Conservation (phyloP, 2,888 invertebrate species). For the Eueremaeus valkanovi region DNA sequence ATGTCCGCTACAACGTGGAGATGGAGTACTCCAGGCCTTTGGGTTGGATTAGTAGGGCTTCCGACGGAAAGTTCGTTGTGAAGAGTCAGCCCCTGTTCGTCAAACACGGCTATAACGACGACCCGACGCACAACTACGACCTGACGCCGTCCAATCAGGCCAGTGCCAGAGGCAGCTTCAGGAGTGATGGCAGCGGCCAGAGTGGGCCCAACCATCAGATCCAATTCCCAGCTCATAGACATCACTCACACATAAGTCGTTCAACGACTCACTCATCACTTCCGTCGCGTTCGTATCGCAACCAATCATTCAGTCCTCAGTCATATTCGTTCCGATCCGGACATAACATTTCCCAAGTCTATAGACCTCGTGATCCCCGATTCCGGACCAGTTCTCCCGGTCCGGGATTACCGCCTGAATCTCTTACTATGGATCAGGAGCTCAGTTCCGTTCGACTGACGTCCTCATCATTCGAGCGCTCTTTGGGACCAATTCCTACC, state of each 20-base stretch:
- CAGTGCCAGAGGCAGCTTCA: conserved; percentile 43
- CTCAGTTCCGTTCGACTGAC: conserved; percentile 78
- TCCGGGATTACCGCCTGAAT: conserved; percentile 43
- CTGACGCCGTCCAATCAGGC: conserved; percentile 36
- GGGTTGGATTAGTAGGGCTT: conserved; percentile 66
- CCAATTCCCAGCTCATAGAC: conserved; percentile 26
- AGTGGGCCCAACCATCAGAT: conserved; percentile 38
- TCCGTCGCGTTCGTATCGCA: conserved; percentile 40
- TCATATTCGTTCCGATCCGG: conserved; percentile 34
- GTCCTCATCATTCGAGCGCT: conserved; percentile 56
- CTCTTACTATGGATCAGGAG: conserved; percentile 55
- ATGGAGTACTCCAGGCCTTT: conserved; percentile 53
- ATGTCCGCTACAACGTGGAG: conserved; percentile 48
- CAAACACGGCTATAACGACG: conserved; percentile 46
- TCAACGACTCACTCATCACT: conserved; percentile 37
- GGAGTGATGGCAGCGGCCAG: conserved; percentile 46
- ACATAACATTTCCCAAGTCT: conserved; percentile 12
- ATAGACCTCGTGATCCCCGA: conserved; percentile 42
- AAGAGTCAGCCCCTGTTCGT: conserved; percentile 55
- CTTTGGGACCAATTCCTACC: conserved; percentile 45
- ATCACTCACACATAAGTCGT: conserved; percentile 18
- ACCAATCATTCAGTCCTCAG: conserved; percentile 41
- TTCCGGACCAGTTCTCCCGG: conserved; percentile 50
- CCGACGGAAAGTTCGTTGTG: conserved; percentile 70
- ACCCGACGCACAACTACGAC: conserved; percentile 34